Evolutionary conservation across 1,140 invertebrate genomes (phyloP), one percentile per base, ranked within the genome.

Genomic region (Musca vetustissima): DNA sequence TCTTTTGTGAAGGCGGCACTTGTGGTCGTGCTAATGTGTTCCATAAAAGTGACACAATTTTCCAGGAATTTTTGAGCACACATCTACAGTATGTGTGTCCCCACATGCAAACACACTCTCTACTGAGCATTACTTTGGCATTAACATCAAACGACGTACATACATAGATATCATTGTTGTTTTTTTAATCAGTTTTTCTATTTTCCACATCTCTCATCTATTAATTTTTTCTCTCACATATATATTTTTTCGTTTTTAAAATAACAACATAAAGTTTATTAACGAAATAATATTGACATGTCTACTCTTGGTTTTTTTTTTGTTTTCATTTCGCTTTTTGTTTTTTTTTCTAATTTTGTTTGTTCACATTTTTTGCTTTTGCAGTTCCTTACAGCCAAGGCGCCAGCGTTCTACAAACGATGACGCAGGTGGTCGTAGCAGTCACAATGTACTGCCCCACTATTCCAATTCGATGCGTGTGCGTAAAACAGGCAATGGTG

Each of bases 401-500:
- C 72, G 71, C 22, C 69, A 69, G 48, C 71, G 72, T 50, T 67
- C 47, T 66, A 69, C 69, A 25, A 48, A 48, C 21, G 69, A 68
- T 64, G 69, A 70, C 57, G 57, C 69, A 59, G 66, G 57, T 67
- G 49, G 55, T 67, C 76, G 78, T 64, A 68, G 14, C 43, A 43
- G 36, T 43, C 36, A 43, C 36, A 80, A 79, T 59, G 67, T 80
- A 43, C 36, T 43, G 57, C 78, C 79, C 8, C 79, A 81, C 52
- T 75, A 81, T 72, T 81, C 79, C 28, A 81, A 73, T 67, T 81
- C 79, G 7, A 78, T 80, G 78, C 69, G 79, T 21, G 79, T 81
- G 47, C 78, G 80, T 50, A 82, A 82, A 64, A 74, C 76, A n/a
- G 22, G n/a, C n/a, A 61, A 17, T 36, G 77, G 69, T 28, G 72